phyloP scores from a whole-genome alignment of 2,888 invertebrate genomes.

The Fragum fragum region DNA sequence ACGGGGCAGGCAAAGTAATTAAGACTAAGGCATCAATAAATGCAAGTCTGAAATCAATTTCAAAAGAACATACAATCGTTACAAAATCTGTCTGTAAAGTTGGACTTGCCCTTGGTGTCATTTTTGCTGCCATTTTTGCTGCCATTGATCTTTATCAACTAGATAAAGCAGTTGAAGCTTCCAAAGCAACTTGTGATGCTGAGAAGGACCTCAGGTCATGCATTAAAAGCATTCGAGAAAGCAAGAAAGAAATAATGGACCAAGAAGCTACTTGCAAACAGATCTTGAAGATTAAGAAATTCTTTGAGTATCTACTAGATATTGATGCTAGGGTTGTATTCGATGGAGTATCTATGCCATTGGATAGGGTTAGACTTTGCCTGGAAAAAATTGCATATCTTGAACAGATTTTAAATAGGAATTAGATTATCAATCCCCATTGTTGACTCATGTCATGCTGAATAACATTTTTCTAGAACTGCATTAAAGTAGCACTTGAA shows the following conservation, averaged over 20 bases:
- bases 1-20: constrained; percentile 1
- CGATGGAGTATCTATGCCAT: not conserved
- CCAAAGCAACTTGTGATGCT: constrained; percentile 12
- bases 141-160: constrained; percentile 16
- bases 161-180: not conserved
- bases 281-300: not conserved
- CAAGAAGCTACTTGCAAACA: not conserved
- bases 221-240: constrained; percentile 5
- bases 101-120: constrained; percentile 5
- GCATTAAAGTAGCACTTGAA: too few species aligned
- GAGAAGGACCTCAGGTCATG: constrained; percentile 9
- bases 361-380: not conserved
- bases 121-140: constrained; percentile 16
- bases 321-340: not conserved
- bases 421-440: too few species aligned
- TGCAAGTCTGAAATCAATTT: not conserved
- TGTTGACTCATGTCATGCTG: too few species aligned
- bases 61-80: not conserved
- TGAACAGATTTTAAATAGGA: not conserved
- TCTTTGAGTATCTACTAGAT: constrained; percentile 11
- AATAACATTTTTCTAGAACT: too few species aligned
- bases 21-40: not conserved
- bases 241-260: not conserved
- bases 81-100: constrained; percentile 10
- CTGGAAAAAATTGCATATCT: not conserved